A percentile compares a stretch with the other conserved stretches of the same genome.
These are phyloP conservation scores for Zonotrichia leucophrys DNA, from an alignment of 2,113 vertebrate species.

Conservation along the genomic window DNA sequence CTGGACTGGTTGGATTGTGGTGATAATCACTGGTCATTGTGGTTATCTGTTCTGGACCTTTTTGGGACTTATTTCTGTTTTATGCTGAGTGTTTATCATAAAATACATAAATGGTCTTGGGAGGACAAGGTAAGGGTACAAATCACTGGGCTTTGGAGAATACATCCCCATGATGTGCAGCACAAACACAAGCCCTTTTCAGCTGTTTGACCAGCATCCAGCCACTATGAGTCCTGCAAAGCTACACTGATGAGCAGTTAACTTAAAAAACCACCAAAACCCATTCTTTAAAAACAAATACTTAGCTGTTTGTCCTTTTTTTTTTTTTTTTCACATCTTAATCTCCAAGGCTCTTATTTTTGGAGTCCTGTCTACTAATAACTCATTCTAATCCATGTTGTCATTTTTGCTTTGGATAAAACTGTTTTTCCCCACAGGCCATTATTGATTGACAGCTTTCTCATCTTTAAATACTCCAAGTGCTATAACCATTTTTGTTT, in stretches of 20 bases:
- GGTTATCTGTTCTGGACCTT: neutral
- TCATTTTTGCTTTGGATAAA: neutral
- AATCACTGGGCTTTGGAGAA: neutral
- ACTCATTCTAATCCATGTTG: neutral
- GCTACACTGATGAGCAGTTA: neutral
- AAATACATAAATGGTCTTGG: neutral
- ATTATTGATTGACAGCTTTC: neutral
- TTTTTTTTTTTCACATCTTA: neutral
- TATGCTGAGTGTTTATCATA: neutral
- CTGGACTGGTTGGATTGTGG: neutral
- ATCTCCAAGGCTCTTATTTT: neutral
- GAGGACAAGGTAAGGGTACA: neutral
- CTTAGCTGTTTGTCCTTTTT: neutral
- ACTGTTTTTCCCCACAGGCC: neutral
- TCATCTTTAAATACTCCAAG: neutral
- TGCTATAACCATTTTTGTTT: neutral
- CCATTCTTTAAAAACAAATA: neutral
- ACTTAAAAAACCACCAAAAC: fast-evolving
- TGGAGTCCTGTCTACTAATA: neutral
- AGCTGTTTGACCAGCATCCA: neutral
- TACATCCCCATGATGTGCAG: neutral
- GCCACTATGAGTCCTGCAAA: neutral
- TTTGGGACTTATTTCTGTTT: neutral
- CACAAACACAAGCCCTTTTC: neutral
- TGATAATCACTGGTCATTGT: neutral